A percentile compares a stretch with the other conserved stretches of the same genome.
phyloP scores from a whole-genome alignment of 2,113 vertebrate species.

The Oncorhynchus kisutch region DNA sequence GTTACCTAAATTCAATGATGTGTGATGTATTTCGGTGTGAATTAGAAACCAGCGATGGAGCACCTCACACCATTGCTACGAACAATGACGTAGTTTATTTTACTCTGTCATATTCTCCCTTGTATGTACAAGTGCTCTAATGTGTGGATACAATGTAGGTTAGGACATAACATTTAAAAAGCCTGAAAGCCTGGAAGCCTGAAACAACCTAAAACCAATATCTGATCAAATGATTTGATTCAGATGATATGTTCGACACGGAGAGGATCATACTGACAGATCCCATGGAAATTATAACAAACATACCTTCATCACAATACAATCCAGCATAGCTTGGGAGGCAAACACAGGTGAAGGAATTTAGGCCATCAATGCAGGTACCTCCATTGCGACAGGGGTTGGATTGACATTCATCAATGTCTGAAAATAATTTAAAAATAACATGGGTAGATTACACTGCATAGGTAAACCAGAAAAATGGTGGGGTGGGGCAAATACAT shows the following conservation, averaged over 20 bases:
- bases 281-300: not conserved
- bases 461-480: not conserved
- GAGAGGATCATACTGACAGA: slow-evolving; percentile 7
- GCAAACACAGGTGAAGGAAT: slow-evolving; percentile 86
- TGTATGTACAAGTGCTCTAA: not conserved
- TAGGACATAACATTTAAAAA: not conserved
- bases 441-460: slow-evolving; percentile 1
- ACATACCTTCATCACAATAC: slow-evolving; percentile 91
- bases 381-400: slow-evolving; percentile 94
- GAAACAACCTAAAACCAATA: not conserved
- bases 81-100: slow-evolving; percentile 3
- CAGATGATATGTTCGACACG: not conserved
- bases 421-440: slow-evolving; percentile 60
- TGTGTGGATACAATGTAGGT: not conserved
- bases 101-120: not conserved
- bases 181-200: not conserved
- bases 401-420: slow-evolving; percentile 93
- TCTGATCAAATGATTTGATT: not conserved
- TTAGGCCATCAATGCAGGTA: slow-evolving; percentile 86
- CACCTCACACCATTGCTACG: not conserved
- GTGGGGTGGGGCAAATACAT: not conserved
- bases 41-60: not conserved
- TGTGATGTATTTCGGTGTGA: not conserved
- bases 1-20: not conserved
- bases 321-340: slow-evolving; percentile 89